phyloP scores from a whole-genome alignment of 1,140 invertebrate species.

The Rhyzopertha dominica region DNA sequence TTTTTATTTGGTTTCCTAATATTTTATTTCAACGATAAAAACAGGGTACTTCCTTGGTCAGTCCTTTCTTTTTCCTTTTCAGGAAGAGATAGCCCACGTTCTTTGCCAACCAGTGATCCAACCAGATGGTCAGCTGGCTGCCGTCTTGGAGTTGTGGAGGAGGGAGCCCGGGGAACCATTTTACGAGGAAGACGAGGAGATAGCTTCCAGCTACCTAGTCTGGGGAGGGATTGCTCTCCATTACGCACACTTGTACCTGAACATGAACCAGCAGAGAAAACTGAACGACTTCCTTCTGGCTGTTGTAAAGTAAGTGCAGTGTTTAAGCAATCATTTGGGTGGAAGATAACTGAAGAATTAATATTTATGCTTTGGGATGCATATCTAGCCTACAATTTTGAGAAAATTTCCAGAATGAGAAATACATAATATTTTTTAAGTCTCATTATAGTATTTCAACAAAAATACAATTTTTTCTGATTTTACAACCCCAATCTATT shows the following conservation, averaged over 20 bases:
- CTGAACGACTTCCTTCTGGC: conserved; percentile 67
- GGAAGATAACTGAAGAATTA: too few relatives aligned
- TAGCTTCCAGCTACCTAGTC: conserved; percentile 56
- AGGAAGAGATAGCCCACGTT: conserved; percentile 43
- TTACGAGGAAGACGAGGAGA: conserved; percentile 64
- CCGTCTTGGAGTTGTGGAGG: conserved; percentile 51
- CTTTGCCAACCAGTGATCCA: conserved; percentile 55
- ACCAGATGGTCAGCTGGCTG: conserved; percentile 53
- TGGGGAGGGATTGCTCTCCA: conserved; percentile 61
- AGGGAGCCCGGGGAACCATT: conserved; percentile 46
- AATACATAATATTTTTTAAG: too few relatives aligned
- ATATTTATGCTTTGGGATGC: neutral
- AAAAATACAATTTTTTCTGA: too few relatives aligned
- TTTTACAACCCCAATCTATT: too few relatives aligned
- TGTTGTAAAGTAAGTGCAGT: conserved; percentile 67
- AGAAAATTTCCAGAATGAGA: too few relatives aligned
- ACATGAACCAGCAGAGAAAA: conserved; percentile 59
- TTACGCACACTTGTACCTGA: conserved; percentile 58
- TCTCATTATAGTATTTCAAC: too few relatives aligned
- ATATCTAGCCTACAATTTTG: too few relatives aligned
- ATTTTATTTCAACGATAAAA: too few relatives aligned
- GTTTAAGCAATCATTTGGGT: too few relatives aligned
- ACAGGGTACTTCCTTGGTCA: too few relatives aligned
- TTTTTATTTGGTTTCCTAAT: too few relatives aligned
- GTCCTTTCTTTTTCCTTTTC: conserved; percentile 13